phyloP scores from a whole-genome alignment of 2,113 vertebrate genomes.

The Nansenia antarctica region DNA sequence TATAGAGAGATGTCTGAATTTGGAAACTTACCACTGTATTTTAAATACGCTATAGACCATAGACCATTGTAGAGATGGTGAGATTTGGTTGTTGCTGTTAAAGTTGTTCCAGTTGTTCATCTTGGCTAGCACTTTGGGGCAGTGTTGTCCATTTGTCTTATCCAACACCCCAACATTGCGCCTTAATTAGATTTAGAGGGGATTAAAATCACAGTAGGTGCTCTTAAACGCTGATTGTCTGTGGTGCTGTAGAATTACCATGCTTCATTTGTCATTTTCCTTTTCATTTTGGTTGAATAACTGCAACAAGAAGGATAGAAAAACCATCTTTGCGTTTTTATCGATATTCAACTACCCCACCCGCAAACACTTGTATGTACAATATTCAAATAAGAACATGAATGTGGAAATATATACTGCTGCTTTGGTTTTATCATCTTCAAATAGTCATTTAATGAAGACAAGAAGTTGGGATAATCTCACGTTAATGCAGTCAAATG shows the following conservation, averaged over 20 bases:
- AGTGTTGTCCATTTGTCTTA: conserved; percentile 28
- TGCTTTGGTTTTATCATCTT: conserved; percentile 54
- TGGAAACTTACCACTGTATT: no score
- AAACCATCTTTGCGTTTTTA: conserved; percentile 39
- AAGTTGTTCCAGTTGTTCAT: conserved; percentile 54
- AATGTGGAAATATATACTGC: conserved; percentile 58
- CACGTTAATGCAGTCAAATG: conserved; percentile 75
- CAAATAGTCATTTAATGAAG: conserved; percentile 71
- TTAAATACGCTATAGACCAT: no score
- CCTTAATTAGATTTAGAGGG: conserved; percentile 76
- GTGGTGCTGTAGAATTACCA: conserved; percentile 65
- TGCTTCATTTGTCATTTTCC: conserved; percentile 64
- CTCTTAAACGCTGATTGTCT: conserved; percentile 72
- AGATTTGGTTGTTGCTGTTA: no score
- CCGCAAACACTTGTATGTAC: conserved; percentile 46
- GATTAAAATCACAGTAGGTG: conserved; percentile 78
- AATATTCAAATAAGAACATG: conserved; percentile 59
- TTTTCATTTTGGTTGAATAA: conserved; percentile 47
- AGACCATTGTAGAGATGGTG: no score
- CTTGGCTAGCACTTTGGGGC: background rate
- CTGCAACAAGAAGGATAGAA: conserved; percentile 41
- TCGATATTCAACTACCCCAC: conserved; percentile 63
- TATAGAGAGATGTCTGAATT: no score
- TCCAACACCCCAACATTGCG: conserved; percentile 66
- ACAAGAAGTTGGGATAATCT: conserved; percentile 72